Conservation (phyloP, 37 sponge, comb jelly and placozoan genomes). For the Ianthella basta region DNA sequence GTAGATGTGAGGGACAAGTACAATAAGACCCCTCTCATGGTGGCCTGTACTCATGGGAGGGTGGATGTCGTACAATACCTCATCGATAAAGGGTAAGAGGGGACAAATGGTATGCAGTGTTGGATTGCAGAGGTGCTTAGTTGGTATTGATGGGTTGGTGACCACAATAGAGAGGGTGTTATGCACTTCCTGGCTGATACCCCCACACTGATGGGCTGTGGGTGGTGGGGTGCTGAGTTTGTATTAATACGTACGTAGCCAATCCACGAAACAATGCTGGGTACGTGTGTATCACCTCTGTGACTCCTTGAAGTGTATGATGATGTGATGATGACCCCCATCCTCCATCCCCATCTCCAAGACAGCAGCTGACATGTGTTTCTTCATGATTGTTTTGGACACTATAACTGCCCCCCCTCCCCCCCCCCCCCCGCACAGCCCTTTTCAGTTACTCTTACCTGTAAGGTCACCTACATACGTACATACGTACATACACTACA, state of each 20-base stretch:
- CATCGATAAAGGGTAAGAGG: constrained; percentile 70
- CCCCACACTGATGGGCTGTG: too few species aligned
- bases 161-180: not conserved
- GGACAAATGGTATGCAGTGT: not conserved
- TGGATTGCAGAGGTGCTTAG: not conserved
- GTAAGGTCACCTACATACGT: too few species aligned
- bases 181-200: too few species aligned
- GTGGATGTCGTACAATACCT: constrained; percentile 70
- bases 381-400: too few species aligned
- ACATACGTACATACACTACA: too few species aligned
- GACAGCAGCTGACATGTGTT: too few species aligned
- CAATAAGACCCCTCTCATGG: constrained; percentile 97
- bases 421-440: too few species aligned
- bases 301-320: too few species aligned
- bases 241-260: not conserved
- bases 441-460: too few species aligned
- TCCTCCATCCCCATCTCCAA: too few species aligned
- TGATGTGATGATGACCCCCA: too few species aligned
- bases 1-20: constrained; percentile 87
- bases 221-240: not conserved
- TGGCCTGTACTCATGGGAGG: constrained; percentile 85
- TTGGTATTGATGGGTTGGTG: not conserved
- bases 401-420: too few species aligned
- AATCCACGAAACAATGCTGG: not conserved
- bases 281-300: not conserved